Evolutionary conservation across 1,140 invertebrate genomes (phyloP), one percentile per base, ranked within the genome.

Genomic region (Pomacea maculata): DNA sequence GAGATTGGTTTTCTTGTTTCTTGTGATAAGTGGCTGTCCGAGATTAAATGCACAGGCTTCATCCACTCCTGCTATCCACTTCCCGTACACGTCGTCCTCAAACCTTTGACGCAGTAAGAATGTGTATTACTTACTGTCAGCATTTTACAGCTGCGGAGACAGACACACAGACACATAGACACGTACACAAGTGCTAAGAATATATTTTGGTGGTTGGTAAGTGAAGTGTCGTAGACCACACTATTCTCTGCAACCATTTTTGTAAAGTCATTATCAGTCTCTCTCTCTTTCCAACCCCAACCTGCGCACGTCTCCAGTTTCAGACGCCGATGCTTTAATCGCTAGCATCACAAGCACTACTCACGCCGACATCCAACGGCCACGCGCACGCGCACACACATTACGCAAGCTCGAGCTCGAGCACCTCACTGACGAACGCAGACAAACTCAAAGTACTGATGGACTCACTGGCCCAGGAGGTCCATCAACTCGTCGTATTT

Each of bases 41-140:
- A 93, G 83, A 82, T 93, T 93, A 77, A 90, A 89, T 14, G 85
- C 84, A 67, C 92, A 91, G 29, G 91, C 87, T 55, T 90, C 87
- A 63, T 89, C 88, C 15, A 93, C 91, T 54, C 85, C 86, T 21
- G 81, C 81, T 10, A 86, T 85, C 92, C 92, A 93, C 75, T 91
- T 87, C 25, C 88, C 83, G 82, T 87, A 92, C 8, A 91, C 86
- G 34, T 91, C 87, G 55, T 85, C 82, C 79, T 91, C 87, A 86
- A 90, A 91, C 52, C 88, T 91, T 73, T 82, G 0, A 52, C 34
- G 14, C 34, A 54, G 14, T 9, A 45, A 34, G 9, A 54, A 29
- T 10, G 14, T 17, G 21, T 74, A 34, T 70, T 70, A 19, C 8
- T 70, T 70, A 45, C n/a, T 29, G 68, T 12, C n/a, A 5, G 21